phyloP scores from a whole-genome alignment of 2,113 vertebrate species.

The Cynopterus brachyotis region DNA sequence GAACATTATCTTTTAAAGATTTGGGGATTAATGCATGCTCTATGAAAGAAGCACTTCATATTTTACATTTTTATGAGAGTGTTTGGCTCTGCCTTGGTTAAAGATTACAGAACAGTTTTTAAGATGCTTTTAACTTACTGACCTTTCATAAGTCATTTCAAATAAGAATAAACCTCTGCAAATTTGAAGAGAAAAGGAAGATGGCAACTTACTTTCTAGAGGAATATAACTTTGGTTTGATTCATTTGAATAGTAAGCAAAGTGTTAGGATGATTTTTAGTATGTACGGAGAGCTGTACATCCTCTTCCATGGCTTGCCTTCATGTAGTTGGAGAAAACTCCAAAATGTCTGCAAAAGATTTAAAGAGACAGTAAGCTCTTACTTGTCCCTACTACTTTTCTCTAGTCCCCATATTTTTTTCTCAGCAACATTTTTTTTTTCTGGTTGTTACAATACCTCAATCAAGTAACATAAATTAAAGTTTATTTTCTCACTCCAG shows the following conservation, averaged over 20 bases:
- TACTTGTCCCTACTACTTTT: fast-evolving
- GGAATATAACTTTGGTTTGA: background rate
- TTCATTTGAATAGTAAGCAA: background rate
- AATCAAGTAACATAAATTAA: background rate
- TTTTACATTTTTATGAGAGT: background rate
- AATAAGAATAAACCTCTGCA: background rate
- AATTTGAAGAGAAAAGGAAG: background rate
- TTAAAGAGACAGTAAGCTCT: background rate
- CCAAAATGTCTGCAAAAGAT: background rate
- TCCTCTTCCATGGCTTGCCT: background rate
- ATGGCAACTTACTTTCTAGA: background rate
- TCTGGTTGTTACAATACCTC: background rate
- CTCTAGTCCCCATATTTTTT: background rate
- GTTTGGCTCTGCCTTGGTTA: background rate
- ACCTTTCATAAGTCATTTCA: background rate
- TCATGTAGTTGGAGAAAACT: background rate
- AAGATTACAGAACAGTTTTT: background rate
- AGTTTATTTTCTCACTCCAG: background rate
- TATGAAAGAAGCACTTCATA: background rate
- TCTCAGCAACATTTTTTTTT: background rate
- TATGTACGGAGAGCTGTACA: background rate
- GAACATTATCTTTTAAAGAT: background rate
- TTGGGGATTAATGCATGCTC: background rate
- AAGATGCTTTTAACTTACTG: background rate
- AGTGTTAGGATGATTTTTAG: background rate